These are phyloP conservation scores for Melanaphis sacchari DNA, from an alignment of 1,140 invertebrate species.

Conservation along the genomic window DNA sequence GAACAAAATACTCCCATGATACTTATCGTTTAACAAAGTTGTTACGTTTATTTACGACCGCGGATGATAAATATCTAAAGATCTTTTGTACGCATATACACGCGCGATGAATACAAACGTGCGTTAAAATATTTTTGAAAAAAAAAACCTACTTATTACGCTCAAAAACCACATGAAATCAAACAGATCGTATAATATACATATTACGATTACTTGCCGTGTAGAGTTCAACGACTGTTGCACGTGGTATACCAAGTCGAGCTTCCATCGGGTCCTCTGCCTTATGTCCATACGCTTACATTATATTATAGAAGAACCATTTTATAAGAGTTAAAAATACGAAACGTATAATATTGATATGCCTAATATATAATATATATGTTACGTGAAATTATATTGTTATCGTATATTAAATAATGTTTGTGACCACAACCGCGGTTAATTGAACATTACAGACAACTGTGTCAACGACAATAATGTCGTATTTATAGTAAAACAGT, in stretches of 20 bases:
- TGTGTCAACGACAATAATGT: background rate
- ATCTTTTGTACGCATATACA: background rate
- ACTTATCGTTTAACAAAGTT: slow-evolving; percentile 14
- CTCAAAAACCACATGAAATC: background rate
- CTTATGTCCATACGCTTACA: too few species aligned
- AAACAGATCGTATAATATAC: background rate
- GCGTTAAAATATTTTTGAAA: background rate
- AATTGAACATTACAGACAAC: background rate
- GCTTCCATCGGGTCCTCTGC: background rate
- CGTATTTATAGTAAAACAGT: background rate
- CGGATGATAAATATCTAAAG: background rate
- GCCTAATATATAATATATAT: background rate
- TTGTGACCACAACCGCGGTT: background rate
- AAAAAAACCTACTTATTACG: background rate
- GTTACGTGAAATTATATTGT: background rate
- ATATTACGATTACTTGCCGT: background rate
- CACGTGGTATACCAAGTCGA: background rate
- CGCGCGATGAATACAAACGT: background rate
- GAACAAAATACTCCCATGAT: slow-evolving; percentile 11
- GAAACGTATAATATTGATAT: background rate
- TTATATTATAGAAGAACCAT: background rate
- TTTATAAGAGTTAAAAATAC: background rate
- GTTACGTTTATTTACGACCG: background rate
- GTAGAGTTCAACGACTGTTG: background rate
- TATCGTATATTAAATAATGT: background rate